phyloP scores from a whole-genome alignment of 2,797 vertebrate genomes.

The Syngnathus rostellatus region DNA sequence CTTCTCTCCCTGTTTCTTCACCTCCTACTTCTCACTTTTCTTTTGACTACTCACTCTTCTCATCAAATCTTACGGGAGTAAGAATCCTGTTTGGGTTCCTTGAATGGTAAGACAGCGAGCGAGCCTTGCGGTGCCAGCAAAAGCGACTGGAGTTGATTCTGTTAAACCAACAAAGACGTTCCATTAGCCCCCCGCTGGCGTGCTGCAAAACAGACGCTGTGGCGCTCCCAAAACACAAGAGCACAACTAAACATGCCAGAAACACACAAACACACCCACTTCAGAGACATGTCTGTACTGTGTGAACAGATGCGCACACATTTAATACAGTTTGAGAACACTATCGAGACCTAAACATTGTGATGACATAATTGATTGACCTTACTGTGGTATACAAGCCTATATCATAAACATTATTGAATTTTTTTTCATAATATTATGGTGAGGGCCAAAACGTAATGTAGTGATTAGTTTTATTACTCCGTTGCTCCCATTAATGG shows the following conservation, averaged over 20 bases:
- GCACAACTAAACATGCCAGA: slow-evolving; percentile 24
- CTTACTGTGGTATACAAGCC: neutral
- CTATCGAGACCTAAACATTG: neutral
- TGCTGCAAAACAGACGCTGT: slow-evolving; percentile 86
- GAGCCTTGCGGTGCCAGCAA: slow-evolving; percentile 77
- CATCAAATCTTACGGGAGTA: slow-evolving; percentile 77
- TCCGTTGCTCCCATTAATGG: neutral
- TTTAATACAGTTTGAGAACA: neutral
- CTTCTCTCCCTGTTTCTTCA: slow-evolving; percentile 30
- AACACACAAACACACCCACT: slow-evolving; percentile 5
- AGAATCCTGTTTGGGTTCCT: slow-evolving; percentile 75
- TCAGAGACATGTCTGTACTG: neutral
- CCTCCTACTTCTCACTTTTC: slow-evolving; percentile 42
- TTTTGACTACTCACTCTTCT: slow-evolving; percentile 10
- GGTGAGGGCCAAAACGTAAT: neutral
- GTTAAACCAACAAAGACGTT: slow-evolving; percentile 97
- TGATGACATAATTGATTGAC: neutral
- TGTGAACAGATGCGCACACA: neutral
- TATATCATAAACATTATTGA: neutral
- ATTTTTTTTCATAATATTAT: neutral
- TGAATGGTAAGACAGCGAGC: slow-evolving; percentile 74
- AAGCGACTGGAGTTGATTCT: slow-evolving; percentile 97
- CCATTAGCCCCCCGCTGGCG: slow-evolving; percentile 96
- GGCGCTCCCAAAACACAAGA: slow-evolving; percentile 47
- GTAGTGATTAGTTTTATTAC: neutral